These are phyloP conservation scores for Idaea aversata DNA, from an alignment of 2,888 invertebrate genomes.

Conservation along the genomic window DNA sequence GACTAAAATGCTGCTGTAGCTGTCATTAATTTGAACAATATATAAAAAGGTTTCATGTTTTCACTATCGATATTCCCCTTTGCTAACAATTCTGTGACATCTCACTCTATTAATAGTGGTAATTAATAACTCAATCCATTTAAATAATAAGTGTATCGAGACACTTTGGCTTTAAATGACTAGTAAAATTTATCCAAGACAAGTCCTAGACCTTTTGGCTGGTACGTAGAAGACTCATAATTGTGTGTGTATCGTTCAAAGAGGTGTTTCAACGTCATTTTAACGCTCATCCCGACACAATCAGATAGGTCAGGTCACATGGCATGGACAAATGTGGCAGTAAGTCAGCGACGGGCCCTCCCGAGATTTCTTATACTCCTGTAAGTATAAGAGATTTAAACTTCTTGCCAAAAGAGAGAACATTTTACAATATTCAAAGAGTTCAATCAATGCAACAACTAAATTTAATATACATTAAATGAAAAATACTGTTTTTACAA, in stretches of 20 bases:
- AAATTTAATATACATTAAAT: too few relatives aligned
- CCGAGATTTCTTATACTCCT: constrained; percentile 66
- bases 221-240: constrained; percentile 2
- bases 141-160: too few relatives aligned
- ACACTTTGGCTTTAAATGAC: too few relatives aligned
- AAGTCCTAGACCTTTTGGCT: too few relatives aligned
- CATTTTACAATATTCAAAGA: background rate
- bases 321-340: constrained; percentile 71
- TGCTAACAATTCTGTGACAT: too few relatives aligned
- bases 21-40: background rate
- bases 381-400: constrained; percentile 43
- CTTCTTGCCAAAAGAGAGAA: background rate
- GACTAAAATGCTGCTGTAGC: constrained; percentile 38
- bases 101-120: too few relatives aligned
- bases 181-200: too few relatives aligned
- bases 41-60: too few relatives aligned
- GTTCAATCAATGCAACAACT: too few relatives aligned
- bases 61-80: too few relatives aligned
- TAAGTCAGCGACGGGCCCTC: constrained; percentile 60
- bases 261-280: constrained; percentile 23
- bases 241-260: background rate
- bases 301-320: constrained; percentile 67
- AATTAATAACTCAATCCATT: too few relatives aligned
- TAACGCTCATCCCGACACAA: constrained; percentile 32
- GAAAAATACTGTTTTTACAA: too few relatives aligned